phyloP scores from a whole-genome alignment of 2,888 invertebrate species.

The Herminia tarsipennalis region DNA sequence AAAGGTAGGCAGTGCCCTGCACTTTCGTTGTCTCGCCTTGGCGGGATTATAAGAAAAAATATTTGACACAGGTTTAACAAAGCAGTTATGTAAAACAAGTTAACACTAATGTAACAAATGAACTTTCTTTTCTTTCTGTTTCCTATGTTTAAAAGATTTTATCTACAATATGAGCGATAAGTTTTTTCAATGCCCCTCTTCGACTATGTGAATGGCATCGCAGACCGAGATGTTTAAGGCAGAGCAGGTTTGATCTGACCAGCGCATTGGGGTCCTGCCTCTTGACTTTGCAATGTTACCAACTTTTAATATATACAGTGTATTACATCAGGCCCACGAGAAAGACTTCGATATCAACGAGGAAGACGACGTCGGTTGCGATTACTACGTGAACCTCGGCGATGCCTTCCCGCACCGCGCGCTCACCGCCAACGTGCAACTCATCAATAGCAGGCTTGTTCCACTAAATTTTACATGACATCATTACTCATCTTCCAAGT shows the following conservation, averaged over 20 bases:
- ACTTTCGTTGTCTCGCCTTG: too few relatives aligned
- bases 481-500: too few relatives aligned
- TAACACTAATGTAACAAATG: too few relatives aligned
- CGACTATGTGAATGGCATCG: not conserved
- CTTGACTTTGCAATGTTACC: not conserved
- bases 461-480: not conserved
- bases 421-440: slow-evolving; percentile 53
- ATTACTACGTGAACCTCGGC: slow-evolving; percentile 67
- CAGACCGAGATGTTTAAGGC: not conserved
- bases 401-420: slow-evolving; percentile 60
- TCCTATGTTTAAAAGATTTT: too few relatives aligned
- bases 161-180: not conserved
- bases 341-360: slow-evolving; percentile 70
- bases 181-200: not conserved
- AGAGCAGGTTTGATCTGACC: too few relatives aligned
- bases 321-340: slow-evolving; percentile 63
- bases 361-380: slow-evolving; percentile 63
- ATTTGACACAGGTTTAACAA: too few relatives aligned
- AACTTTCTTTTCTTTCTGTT: too few relatives aligned
- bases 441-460: slow-evolving; percentile 65
- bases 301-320: too few relatives aligned
- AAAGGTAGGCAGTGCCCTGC: too few relatives aligned
- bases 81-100: too few relatives aligned
- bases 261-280: not conserved
- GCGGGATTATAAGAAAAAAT: too few relatives aligned